Evolutionary conservation across 37 sponge, comb jelly and placozoan genomes (phyloP), one percentile per base, ranked within the genome.

Genomic region (Cliona cf. orientalis): DNA sequence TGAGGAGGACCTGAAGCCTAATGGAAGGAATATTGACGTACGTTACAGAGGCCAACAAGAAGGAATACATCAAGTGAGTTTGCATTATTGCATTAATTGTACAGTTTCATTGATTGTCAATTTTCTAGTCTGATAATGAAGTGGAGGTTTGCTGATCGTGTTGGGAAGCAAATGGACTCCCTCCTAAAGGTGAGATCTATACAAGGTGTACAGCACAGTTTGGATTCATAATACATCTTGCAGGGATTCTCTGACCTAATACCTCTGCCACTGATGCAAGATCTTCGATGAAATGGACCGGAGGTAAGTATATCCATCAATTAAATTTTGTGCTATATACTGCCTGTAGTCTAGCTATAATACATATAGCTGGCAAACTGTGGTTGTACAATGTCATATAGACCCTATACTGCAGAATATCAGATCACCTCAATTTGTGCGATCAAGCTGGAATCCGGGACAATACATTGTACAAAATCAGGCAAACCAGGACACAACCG

Each of bases 211-310:
- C n/a, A n/a, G n/a, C n/a, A n/a, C n/a, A n/a, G n/a, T 44, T 29
- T 22, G 33, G 17, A 37, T 65, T 11, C 53, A n/a, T 14, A 7
- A 46, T 46, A 43, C 4, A 42, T 23, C 60, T 53, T 29, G 39
- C 64, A 96, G 92, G 99, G 99, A 23, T 92, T 98, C 41, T 44
- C 80, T 53, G 95, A 98, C 34, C 55, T 98, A 11, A 85, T 98
- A 70, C 93, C 99, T 22, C 83, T 87, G 21, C 59, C 75, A 0
- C 65, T 85, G 65, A 57, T 94, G 29, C 85, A 80, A 41, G 91
- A 94, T 41, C 94, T 97, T 91, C 95, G 94, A 82, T 95, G 91
- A 46, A 84, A 87, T 63, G 97, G 94, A 74, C 55, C 93, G 33
- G 96, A 96, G 90, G 95, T 96, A 42, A 82, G 81, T 39, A 31